A percentile compares a stretch with the other conserved stretches of the same genome.
Evolutionary conservation across 2,797 vertebrate genomes (phyloP).

Genomic region (Cossypha dichroa): DNA sequence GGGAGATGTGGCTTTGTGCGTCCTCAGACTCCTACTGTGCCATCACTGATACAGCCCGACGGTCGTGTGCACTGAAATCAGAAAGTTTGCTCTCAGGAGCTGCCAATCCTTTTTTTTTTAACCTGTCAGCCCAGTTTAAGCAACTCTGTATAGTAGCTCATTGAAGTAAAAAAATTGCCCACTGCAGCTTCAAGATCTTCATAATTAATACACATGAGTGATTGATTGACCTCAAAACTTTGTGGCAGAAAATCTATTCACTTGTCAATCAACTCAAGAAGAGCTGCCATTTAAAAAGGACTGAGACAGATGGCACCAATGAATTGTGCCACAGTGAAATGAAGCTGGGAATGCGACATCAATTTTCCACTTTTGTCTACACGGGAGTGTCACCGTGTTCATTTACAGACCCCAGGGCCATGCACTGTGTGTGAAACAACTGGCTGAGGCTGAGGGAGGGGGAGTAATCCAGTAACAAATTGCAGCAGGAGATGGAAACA

Average conservation of each 20-base stretch:
- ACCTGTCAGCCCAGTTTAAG: not conserved
- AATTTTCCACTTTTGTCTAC: slow-evolving; percentile 35
- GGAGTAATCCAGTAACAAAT: not conserved
- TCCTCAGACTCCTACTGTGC: not conserved
- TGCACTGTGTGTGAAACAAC: fast-evolving
- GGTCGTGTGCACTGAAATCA: not conserved
- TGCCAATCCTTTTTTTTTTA: not conserved
- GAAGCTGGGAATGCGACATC: not conserved
- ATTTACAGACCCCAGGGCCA: not conserved
- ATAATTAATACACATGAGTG: slow-evolving; percentile 49
- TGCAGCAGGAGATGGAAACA: not conserved
- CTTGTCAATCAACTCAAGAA: slow-evolving; percentile 53
- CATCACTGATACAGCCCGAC: fast-evolving
- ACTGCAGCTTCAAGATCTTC: not conserved
- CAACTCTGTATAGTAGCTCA: not conserved
- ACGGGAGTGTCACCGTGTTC: not conserved
- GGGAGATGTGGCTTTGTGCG: not conserved
- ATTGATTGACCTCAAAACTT: slow-evolving; percentile 68
- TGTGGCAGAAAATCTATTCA: slow-evolving; percentile 66
- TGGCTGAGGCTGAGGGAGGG: not conserved
- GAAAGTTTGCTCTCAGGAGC: not conserved
- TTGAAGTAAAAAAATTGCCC: not conserved
- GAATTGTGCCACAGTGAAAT: not conserved
- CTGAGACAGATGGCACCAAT: slow-evolving; percentile 52
- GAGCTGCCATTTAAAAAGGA: slow-evolving; percentile 49